phyloP scores from a whole-genome alignment of 2,113 vertebrate genomes.

The Rana temporaria region DNA sequence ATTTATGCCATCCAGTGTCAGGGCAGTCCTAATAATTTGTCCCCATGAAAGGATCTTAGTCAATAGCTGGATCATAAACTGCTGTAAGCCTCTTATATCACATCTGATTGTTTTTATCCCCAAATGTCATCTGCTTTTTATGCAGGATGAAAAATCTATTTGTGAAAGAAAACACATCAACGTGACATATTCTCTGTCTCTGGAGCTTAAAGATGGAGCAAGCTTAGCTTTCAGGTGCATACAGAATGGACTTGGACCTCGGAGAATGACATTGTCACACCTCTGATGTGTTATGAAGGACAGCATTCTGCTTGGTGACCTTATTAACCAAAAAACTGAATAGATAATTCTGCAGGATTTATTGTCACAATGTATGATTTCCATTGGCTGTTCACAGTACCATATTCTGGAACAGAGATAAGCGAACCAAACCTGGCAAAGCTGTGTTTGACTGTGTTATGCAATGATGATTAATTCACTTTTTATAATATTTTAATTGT shows the following conservation, averaged over 20 bases:
- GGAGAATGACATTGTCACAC: neutral
- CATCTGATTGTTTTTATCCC: neutral
- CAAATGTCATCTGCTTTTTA: conserved; percentile 3
- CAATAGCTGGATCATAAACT: neutral
- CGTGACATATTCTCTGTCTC: neutral
- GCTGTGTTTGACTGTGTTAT: too few species aligned
- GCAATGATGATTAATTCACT: too few species aligned
- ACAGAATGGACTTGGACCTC: neutral
- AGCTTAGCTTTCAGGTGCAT: neutral
- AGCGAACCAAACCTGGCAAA: too few species aligned
- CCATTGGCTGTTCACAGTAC: too few species aligned
- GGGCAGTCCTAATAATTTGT: too few species aligned
- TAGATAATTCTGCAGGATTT: neutral
- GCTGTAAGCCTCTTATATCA: neutral
- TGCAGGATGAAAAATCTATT: neutral
- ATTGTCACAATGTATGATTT: neutral
- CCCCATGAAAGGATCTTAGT: too few species aligned
- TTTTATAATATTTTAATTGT: too few species aligned
- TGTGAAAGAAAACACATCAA: neutral
- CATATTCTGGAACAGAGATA: too few species aligned
- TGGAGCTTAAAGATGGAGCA: neutral
- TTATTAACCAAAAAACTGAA: neutral
- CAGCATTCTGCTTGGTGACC: neutral
- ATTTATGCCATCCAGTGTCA: too few species aligned
- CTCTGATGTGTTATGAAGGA: neutral